Conservation (phyloP, 2,888 invertebrate species). For the Drosophila algonquin region DNA sequence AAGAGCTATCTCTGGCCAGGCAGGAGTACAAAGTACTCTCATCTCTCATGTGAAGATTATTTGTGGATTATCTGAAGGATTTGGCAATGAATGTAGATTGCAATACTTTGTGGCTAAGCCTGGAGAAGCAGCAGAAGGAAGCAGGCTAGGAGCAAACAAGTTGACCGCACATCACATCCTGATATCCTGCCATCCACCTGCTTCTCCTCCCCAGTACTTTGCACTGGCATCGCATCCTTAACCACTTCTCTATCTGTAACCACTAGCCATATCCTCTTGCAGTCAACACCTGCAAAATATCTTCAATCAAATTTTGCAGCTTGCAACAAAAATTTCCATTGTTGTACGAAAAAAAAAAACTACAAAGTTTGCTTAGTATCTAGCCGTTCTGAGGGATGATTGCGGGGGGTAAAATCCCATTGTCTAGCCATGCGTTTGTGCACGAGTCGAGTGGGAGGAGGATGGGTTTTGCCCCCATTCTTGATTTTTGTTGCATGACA, state of each 20-base stretch:
- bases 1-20: constrained; percentile 3
- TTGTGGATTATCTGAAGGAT: constrained; percentile 27
- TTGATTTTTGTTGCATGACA: constrained; percentile 69
- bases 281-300: constrained; percentile 39
- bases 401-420: constrained; percentile 7
- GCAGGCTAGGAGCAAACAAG: neutral
- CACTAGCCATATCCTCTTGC: neutral
- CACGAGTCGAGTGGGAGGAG: constrained; percentile 55
- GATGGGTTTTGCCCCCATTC: constrained; percentile 41
- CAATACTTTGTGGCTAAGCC: constrained; percentile 30
- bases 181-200: neutral
- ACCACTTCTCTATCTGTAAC: constrained; percentile 1
- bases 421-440: constrained; percentile 24
- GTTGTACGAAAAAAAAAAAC: constrained; percentile 25
- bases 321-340: constrained; percentile 12
- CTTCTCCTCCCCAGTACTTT: neutral
- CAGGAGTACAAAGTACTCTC: neutral
- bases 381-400: constrained; percentile 14
- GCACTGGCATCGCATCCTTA: constrained; percentile 16
- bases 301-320: constrained; percentile 42
- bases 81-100: constrained; percentile 22
- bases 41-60: constrained; percentile 17
- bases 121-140: neutral
- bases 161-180: constrained; percentile 23
- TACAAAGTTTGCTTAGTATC: constrained; percentile 45